Conservation (phyloP, 2,113 vertebrate species). For the Lophura nycthemera region DNA sequence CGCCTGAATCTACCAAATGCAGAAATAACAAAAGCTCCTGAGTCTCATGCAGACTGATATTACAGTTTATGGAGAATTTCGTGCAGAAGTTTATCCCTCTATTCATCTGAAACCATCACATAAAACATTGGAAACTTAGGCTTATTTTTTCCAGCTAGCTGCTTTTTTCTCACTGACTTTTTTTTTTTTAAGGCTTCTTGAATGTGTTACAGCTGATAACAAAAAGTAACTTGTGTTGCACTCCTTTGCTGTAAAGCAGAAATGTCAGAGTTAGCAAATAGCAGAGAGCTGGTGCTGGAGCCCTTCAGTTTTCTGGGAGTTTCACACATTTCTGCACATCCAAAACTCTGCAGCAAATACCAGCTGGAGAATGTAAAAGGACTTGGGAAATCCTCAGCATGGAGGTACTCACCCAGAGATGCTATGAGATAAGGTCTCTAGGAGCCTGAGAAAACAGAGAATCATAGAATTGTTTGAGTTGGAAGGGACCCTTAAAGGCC, state of each 20-base stretch:
- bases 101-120: conserved; percentile 9
- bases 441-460: neutral
- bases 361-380: neutral
- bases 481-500: too few species aligned
- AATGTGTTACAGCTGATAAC: neutral
- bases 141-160: neutral
- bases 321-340: neutral
- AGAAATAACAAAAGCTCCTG: conserved; percentile 28
- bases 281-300: neutral
- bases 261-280: neutral
- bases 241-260: neutral
- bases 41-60: neutral
- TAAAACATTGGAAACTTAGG: neutral
- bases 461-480: too few species aligned
- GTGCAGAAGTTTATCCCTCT: neutral
- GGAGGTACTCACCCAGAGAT: neutral
- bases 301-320: neutral
- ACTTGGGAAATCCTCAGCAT: neutral
- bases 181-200: neutral
- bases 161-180: neutral
- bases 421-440: neutral
- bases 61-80: neutral
- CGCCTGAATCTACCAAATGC: neutral
- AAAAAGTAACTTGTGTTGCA: neutral
- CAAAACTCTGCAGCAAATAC: neutral